Base-by-base conservation (phyloP, 2,888 invertebrate species). In the Acleris emargana region DNA sequence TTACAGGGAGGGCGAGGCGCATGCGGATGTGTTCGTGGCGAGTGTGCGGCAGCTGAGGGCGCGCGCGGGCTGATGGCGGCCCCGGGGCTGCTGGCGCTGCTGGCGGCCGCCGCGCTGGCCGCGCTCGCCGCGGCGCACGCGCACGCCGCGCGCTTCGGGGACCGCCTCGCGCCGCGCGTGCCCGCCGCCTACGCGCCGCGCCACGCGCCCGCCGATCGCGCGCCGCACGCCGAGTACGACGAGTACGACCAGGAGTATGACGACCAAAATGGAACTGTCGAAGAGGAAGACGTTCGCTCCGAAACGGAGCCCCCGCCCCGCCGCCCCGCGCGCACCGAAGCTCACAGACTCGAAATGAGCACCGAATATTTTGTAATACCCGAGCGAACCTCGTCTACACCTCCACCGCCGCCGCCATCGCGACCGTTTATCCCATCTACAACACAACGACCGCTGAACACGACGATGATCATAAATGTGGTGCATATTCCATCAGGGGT, bases 291-390 rank as follows among this genome's bases (percentile, higher is more conserved):
- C 20, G 71, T 74, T 49, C 74, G 74, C 47, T 73, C 81, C 18
- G 80, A 84, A 62, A 80, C 83, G 1, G 83, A 80, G 50, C 79
- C 82, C 11, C 82, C 84, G 4, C 84, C 82, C 60, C 86, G 86
- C 45, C 86, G 88, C 22, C 88, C 91, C 54, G 84, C 84, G 38
- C 86, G 89, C 67, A 88, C 91, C 47, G 87, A 90, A 76, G 88
- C 92, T 55, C 93, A 94, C 72, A 94, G 95, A 28, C 88, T 96
- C 54, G 96, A 97, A 87, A 95, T 97, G 94, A 97, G 96, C 86
- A 97, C 97, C 5, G 97, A 97, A 86, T 97, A 95, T 88, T 97
- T 97, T 86, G 93, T 96, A 73, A 93, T 97, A 75, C 97, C 97
- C 43, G 93, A 94, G 74, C 92, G 90, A 68, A 76, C 76, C 20